Conservation (phyloP, 2,797 vertebrate species). For the Acropternis orthonyx region DNA sequence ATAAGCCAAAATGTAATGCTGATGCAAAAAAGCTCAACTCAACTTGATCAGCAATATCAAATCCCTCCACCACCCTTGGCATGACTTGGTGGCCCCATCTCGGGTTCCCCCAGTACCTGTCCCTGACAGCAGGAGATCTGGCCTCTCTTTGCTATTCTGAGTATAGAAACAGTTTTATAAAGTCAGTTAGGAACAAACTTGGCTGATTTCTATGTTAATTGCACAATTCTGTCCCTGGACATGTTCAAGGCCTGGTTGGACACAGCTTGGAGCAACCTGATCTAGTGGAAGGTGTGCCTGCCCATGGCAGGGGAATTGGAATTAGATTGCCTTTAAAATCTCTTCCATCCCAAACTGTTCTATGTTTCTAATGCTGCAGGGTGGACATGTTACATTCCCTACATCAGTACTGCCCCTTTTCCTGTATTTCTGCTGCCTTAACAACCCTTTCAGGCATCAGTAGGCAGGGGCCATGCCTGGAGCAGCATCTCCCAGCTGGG, state of each 20-base stretch:
- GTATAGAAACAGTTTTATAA: neutral
- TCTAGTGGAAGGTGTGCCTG: neutral
- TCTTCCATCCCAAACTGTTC: neutral
- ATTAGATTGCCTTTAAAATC: neutral
- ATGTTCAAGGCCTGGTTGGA: rapidly evolving
- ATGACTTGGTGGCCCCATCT: neutral
- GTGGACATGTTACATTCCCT: rapidly evolving
- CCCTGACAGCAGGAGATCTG: rapidly evolving
- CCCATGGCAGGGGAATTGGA: neutral
- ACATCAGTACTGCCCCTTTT: rapidly evolving
- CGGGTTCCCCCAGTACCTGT: neutral
- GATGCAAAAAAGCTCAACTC: neutral
- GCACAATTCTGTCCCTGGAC: neutral
- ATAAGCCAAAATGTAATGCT: neutral
- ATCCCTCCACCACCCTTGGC: neutral
- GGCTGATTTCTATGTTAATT: neutral
- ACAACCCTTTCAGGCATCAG: neutral
- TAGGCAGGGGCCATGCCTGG: neutral
- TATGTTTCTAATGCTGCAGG: neutral
- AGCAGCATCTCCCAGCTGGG: neutral
- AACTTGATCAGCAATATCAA: neutral
- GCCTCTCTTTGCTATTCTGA: neutral
- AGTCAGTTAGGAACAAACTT: neutral
- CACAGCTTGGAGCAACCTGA: neutral
- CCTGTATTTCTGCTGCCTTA: neutral